Base-by-base conservation (phyloP, 2,113 vertebrate genomes). In the Acrocephalus arundinaceus region DNA sequence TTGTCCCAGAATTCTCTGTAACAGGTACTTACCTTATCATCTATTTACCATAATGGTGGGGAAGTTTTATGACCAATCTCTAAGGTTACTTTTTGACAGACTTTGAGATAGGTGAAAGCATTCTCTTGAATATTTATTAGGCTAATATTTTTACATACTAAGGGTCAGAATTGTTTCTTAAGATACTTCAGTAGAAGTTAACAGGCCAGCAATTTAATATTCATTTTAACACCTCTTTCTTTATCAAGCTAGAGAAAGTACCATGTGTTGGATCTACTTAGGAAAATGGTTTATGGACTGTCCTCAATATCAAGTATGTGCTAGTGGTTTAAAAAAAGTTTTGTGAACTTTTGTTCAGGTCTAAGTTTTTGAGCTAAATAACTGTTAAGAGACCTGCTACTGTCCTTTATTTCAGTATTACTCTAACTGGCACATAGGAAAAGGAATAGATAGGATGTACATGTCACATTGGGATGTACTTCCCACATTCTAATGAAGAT, bases 1-100 rank as follows among this genome's bases (percentile, higher is more conserved):
- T 73, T 35, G 54, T 96, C n/a, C 96, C 96, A 75, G 90, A 92
- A 28, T 33, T 49, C 58, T 52, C 68, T 58, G 13, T 58, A 90
- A 33, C 67, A 89, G 94, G 95, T 96, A 91, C 8, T 71, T 76
- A 67, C 24, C 8, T 74, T 52, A 30, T 25, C 2, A 59, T 43
- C 37, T 63, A 41, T 31, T 75, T 12, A 45, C 31, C 37, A 5
- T 1, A 46, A 9, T 2, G 0, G 4, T 70, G 11, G 33, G 35
- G 18, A 74, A 51, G 1, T 13, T 83, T 35, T 30, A 59, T 23
- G 22, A 43, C 9, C 49, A 43, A 11, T 57, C 22, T 57, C 54
- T 37, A 52, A 63, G 17, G 21, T 6, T 85, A 52, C 19, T 4
- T 82, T 76, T 68, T 55, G 30, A n/a, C 8, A 37, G 30, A n/a